These are phyloP conservation scores for Drosophila colorata DNA, from an alignment of 2,888 invertebrate species.

Conservation along the genomic window DNA sequence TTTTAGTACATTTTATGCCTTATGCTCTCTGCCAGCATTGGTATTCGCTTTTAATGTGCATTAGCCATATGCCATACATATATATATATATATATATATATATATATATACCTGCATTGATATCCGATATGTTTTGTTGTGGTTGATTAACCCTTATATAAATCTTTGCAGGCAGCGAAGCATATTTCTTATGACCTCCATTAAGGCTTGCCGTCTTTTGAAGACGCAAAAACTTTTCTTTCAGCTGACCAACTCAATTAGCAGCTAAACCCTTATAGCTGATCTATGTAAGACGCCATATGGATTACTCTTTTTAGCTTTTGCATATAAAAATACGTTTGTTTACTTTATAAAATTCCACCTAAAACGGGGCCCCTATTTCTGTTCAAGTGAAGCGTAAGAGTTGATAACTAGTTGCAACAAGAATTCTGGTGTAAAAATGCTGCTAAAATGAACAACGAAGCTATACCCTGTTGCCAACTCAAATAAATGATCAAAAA, in stretches of 20 bases:
- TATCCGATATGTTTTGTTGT: constrained; percentile 18
- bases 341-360: not conserved
- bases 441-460: not conserved
- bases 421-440: constrained; percentile 1
- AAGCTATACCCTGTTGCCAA: not conserved
- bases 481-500: not conserved
- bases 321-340: not conserved
- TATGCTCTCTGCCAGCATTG: constrained; percentile 10
- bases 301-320: not conserved
- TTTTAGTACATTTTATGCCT: constrained; percentile 6
- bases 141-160: constrained; percentile 26
- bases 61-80: not conserved
- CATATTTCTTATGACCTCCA: constrained; percentile 19
- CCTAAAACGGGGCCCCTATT: not conserved
- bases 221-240: constrained; percentile 19
- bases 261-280: not conserved
- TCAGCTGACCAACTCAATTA: constrained; percentile 12
- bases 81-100: not conserved
- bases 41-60: constrained; percentile 12
- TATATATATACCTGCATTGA: constrained; percentile 2
- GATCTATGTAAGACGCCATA: not conserved
- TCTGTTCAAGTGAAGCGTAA: constrained; percentile 2
- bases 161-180: constrained; percentile 37
- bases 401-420: constrained; percentile 4
- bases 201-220: constrained; percentile 9